A percentile compares a stretch with the other conserved stretches of the same genome.
These are phyloP conservation scores for Epinephelus moara DNA, from an alignment of 2,113 vertebrate species.

Conservation along the genomic window DNA sequence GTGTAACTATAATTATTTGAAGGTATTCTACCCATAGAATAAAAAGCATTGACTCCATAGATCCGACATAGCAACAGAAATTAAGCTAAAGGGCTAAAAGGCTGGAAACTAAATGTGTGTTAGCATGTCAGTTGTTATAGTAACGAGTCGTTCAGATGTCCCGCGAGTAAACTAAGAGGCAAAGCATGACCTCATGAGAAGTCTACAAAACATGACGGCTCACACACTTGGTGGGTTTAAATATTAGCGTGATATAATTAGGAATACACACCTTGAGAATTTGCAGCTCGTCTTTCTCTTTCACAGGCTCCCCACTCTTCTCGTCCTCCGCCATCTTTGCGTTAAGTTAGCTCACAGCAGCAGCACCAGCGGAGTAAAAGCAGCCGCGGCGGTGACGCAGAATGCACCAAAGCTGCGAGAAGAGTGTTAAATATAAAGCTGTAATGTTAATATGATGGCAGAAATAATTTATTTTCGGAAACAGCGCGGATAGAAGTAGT, in stretches of 20 bases:
- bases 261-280: constrained; percentile 72
- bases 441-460: rapidly evolving
- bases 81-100: background rate
- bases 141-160: constrained; percentile 41
- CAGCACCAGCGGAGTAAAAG: background rate
- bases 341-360: background rate
- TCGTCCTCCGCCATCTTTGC: constrained; percentile 85
- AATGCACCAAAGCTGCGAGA: background rate
- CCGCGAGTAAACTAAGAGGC: background rate
- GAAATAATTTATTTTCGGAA: background rate
- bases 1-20: rapidly evolving
- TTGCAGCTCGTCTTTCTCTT: constrained; percentile 78
- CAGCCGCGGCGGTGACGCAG: background rate
- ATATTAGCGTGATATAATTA: rapidly evolving
- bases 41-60: rapidly evolving
- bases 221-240: rapidly evolving
- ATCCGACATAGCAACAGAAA: background rate
- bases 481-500: background rate
- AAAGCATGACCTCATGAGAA: background rate
- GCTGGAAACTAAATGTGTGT: background rate
- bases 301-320: constrained; percentile 65
- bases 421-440: background rate
- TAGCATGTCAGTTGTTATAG: constrained; percentile 73
- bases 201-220: background rate
- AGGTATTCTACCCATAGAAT: background rate